These are phyloP conservation scores for Aphelocoma coerulescens DNA, from an alignment of 2,113 vertebrate species.

Conservation along the genomic window DNA sequence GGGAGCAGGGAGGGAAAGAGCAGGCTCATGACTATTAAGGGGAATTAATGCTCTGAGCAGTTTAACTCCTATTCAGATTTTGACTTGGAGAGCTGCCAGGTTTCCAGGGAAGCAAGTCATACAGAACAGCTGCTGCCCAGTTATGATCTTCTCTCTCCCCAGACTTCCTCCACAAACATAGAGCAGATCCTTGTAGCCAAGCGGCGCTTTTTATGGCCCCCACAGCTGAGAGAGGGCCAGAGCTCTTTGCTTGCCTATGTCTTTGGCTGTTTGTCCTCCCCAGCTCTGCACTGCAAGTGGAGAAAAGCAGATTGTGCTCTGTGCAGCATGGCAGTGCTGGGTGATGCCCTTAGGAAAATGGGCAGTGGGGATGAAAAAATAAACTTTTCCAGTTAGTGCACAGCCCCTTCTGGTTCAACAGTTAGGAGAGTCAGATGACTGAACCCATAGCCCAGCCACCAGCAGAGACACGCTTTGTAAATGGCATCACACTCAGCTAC, in stretches of 20 bases:
- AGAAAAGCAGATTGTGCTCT: neutral
- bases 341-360: neutral
- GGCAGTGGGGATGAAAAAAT: neutral
- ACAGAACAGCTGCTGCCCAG: slow-evolving; percentile 38
- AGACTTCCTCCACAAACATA: neutral
- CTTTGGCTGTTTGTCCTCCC: neutral
- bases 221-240: neutral
- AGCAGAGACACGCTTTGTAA: neutral
- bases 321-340: neutral
- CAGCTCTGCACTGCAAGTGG: rapidly evolving
- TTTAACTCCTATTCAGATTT: slow-evolving; percentile 20
- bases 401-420: neutral
- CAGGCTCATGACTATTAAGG: neutral
- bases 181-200: neutral
- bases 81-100: slow-evolving; percentile 35
- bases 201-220: neutral
- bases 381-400: neutral
- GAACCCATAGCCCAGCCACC: neutral
- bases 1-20: neutral
- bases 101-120: slow-evolving; percentile 53
- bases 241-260: neutral
- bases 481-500: rapidly evolving
- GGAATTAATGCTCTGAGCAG: neutral
- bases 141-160: slow-evolving; percentile 15
- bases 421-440: neutral